Percentiles rank a stretch among this genome's conserved stretches.
These are phyloP conservation scores for Mechanitis messenoides DNA, from an alignment of 2,888 invertebrate genomes.

Conservation along the genomic window DNA sequence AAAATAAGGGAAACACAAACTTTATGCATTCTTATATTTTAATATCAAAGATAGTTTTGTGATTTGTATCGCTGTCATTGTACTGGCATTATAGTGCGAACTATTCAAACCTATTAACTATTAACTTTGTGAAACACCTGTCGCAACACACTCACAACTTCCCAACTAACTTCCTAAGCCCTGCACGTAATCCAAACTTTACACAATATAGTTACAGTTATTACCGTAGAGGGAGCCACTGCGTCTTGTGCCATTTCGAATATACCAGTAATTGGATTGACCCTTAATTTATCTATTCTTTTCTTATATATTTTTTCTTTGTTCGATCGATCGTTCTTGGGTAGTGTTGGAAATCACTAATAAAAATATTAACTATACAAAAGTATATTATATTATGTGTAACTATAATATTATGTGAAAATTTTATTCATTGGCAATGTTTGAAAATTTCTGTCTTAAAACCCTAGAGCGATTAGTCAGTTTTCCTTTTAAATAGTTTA, in stretches of 20 bases:
- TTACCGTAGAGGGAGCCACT: constrained; percentile 9
- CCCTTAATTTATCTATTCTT: constrained; percentile 6
- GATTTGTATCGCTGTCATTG: not conserved
- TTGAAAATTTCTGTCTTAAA: not conserved
- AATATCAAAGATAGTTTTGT: not conserved
- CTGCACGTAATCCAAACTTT: constrained; percentile 13
- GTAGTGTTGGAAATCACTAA: no score
- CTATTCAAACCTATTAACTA: constrained; percentile 9
- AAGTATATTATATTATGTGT: no score
- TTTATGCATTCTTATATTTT: no score
- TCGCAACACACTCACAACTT: constrained; percentile 8
- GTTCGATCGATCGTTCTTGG: not conserved
- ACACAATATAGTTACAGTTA: constrained; percentile 12
- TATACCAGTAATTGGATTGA: constrained; percentile 18
- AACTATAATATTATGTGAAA: not conserved
- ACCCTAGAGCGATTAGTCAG: not conserved
- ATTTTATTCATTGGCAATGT: not conserved
- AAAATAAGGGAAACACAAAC: no score
- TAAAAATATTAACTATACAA: no score
- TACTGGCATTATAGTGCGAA: not conserved
- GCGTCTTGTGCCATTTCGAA: constrained; percentile 4
- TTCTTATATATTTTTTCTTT: not conserved
- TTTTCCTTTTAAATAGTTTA: constrained; percentile 2
- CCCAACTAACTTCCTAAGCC: constrained; percentile 11
- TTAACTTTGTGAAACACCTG: constrained; percentile 7